Evolutionary conservation across 2,888 invertebrate species (phyloP), one percentile per base, ranked within the genome.

Genomic region (Lypha dubia): DNA sequence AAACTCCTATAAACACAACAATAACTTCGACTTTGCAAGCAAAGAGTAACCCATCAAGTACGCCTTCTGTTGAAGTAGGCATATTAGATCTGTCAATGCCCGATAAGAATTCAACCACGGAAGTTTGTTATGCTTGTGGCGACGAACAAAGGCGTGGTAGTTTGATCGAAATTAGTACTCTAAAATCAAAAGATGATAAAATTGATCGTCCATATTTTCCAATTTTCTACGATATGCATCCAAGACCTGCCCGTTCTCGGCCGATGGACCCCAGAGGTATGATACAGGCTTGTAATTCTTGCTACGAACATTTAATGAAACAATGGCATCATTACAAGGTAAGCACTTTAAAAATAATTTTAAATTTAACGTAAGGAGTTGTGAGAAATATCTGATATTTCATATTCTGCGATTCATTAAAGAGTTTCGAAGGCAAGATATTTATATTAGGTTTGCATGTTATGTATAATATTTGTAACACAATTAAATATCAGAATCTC

Each of bases 61-160:
- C 88, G 79, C 84, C 94, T 56, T 84, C 94, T 56, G 94, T 95
- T n/a, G 96, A 96, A 88, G 95, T 96, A 49, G 97, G 97, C 91
- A 97, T 97, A 88, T 93, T 97, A 83, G 97, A 97, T 93, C 93
- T 97, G 82, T 97, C 97, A 85, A 97, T 97, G 97, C 97, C 97
- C 13, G 97, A 97, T 93, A 97, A 97, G 93, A 97, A 97, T 93
- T 96, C 97, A 15, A 95, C 96, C 88, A 97, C 97, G 24, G 97
- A 97, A 93, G 97, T 97, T 71, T 97, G 97, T 92, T 97, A 97
- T 92, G 96, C 97, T 17, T 97, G 97, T 92, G 97, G 97, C 22
- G 97, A 97, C 91, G 97, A 97, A 92, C 96, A 96, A 92, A 95
- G 95, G 87, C 94, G 96, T 79, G 97, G 97, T 86, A 96, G 97